Conservation (phyloP, 2,888 invertebrate species). For the Chrysolina haemoptera region DNA sequence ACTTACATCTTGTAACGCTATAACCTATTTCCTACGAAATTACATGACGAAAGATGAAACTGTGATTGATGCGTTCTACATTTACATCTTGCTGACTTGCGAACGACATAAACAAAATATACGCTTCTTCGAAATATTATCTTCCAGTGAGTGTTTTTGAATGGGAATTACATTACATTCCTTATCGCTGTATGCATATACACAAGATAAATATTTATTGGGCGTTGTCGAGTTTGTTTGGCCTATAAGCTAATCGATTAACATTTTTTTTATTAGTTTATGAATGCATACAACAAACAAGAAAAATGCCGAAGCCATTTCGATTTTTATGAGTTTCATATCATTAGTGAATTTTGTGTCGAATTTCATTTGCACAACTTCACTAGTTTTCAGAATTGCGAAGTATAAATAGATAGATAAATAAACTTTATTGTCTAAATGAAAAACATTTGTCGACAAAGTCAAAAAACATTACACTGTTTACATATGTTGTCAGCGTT, state of each 20-base stretch:
- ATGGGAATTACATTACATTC: neutral
- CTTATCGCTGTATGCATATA: neutral
- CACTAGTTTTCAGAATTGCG: too few species aligned
- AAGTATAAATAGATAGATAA: too few species aligned
- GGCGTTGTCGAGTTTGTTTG: neutral
- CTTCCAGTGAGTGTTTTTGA: neutral
- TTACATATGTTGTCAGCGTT: too few species aligned
- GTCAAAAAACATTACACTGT: too few species aligned
- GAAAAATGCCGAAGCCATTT: neutral
- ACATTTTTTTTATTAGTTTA: neutral
- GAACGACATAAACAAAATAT: neutral
- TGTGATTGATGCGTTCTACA: conserved; percentile 12
- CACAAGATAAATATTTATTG: neutral
- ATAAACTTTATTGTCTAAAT: too few species aligned
- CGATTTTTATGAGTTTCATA: neutral
- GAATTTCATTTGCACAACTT: too few species aligned
- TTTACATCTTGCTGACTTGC: neutral
- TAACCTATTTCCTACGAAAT: neutral
- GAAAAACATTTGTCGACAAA: too few species aligned
- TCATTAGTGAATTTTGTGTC: neutral
- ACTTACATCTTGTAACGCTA: neutral
- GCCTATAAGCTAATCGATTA: neutral
- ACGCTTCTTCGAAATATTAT: neutral
- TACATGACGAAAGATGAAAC: neutral
- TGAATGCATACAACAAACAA: neutral